Evolutionary conservation across 1,140 invertebrate genomes (phyloP).

Genomic region (Sarcophaga bullata): DNA sequence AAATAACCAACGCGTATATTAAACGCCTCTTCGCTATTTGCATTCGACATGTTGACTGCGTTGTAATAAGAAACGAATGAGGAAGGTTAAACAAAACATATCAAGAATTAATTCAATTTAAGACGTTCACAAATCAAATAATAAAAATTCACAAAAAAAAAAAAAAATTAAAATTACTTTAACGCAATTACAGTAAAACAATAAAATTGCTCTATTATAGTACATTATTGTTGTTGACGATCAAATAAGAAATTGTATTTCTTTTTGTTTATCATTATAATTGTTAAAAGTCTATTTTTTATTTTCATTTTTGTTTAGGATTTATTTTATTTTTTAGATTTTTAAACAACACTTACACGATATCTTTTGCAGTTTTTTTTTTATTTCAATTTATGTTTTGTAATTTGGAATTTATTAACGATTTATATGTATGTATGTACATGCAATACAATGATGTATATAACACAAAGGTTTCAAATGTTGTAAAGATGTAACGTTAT

Average conservation of each 20-base stretch:
- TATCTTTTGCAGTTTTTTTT: not conserved
- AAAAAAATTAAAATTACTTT: not conserved
- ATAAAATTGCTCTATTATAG: not conserved
- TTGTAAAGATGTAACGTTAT: not conserved
- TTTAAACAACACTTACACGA: not conserved
- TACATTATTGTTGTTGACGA: not conserved
- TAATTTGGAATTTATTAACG: constrained; percentile 4
- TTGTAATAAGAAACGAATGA: constrained; percentile 1
- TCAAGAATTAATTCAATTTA: not conserved
- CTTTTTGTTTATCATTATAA: not conserved
- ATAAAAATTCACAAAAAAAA: not conserved
- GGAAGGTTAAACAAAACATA: not conserved
- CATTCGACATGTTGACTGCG: constrained; percentile 46
- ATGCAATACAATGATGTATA: no score
- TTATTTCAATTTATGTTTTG: not conserved
- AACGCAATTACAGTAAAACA: not conserved
- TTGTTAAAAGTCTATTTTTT: not conserved
- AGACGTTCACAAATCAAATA: not conserved
- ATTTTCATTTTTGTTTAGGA: not conserved
- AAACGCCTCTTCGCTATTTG: constrained; percentile 60
- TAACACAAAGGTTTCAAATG: not conserved
- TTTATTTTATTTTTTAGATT: not conserved
- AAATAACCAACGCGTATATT: constrained; percentile 59
- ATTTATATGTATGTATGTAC: no score
- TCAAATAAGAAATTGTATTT: constrained; percentile 6